phyloP scores from a whole-genome alignment of 1,140 invertebrate species.

The Drosophila virilis region DNA sequence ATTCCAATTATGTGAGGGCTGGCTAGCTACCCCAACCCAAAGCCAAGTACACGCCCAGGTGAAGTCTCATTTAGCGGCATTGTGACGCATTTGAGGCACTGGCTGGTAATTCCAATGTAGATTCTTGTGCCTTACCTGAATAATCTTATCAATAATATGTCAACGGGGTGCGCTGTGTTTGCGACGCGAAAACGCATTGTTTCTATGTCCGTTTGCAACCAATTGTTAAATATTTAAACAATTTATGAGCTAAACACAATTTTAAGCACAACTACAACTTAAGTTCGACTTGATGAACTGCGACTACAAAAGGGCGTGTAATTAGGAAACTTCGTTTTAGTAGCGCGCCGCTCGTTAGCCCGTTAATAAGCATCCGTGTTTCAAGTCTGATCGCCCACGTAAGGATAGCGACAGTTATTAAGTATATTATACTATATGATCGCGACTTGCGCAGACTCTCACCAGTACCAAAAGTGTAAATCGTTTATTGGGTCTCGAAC shows the following conservation, averaged over 20 bases:
- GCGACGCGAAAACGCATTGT: constrained; percentile 47
- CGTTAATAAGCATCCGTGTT: neutral
- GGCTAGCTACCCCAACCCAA: neutral
- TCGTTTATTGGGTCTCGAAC: constrained; percentile 20
- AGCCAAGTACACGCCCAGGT: constrained; percentile 27
- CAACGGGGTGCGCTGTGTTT: constrained; percentile 52
- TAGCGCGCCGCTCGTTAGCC: constrained; percentile 33
- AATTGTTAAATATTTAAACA: constrained; percentile 81
- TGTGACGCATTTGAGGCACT: constrained; percentile 47
- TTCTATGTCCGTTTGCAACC: constrained; percentile 64
- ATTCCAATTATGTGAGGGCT: constrained; percentile 58
- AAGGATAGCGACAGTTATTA: constrained; percentile 45
- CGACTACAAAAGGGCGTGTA: constrained; percentile 72
- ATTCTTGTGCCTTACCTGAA: constrained; percentile 41
- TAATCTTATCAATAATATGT: constrained; percentile 69
- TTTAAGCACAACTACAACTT: constrained; percentile 14
- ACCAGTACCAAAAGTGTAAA: constrained; percentile 43
- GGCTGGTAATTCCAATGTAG: constrained; percentile 56
- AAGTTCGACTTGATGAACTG: constrained; percentile 16
- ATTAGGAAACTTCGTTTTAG: constrained; percentile 70
- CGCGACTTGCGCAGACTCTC: constrained; percentile 52
- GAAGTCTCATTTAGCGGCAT: constrained; percentile 29
- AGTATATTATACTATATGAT: constrained; percentile 10
- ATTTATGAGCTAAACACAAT: constrained; percentile 64
- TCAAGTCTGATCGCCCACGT: constrained; percentile 18